Evolutionary conservation across 2,888 invertebrate species (phyloP).

Genomic region (Chaetogeoica ovagalla): DNA sequence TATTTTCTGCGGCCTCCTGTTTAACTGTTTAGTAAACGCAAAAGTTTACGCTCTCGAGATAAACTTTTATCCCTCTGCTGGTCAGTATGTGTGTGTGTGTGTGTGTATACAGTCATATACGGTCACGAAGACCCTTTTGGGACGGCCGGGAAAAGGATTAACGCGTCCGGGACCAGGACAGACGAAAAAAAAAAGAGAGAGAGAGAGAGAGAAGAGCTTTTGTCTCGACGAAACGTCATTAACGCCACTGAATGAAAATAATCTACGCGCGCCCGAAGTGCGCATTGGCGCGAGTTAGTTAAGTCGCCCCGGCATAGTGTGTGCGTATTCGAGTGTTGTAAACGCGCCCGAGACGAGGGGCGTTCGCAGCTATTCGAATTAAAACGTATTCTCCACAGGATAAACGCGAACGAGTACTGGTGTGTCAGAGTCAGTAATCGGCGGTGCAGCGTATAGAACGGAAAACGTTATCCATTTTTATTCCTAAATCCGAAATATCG

Average conservation of each 20-base stretch:
- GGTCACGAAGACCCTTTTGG: constrained; percentile 33
- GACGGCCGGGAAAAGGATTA: constrained; percentile 40
- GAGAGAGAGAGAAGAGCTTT: constrained; percentile 8
- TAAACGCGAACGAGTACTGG: no score
- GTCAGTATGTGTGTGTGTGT: not conserved
- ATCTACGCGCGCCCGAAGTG: constrained; percentile 19
- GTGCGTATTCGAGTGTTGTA: constrained; percentile 28
- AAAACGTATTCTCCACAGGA: not conserved
- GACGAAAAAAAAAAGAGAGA: not conserved
- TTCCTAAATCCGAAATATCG: no score
- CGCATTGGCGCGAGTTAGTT: constrained; percentile 1
- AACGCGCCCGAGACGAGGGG: constrained; percentile 24
- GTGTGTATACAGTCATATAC: no score
- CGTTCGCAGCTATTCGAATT: not conserved
- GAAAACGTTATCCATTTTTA: no score
- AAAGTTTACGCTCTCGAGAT: constrained; percentile 4
- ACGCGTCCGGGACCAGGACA: constrained; percentile 24
- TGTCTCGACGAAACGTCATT: constrained; percentile 51
- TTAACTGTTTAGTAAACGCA: constrained; percentile 12
- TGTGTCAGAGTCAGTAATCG: no score
- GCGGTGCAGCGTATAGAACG: no score
- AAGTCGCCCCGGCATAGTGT: constrained; percentile 17
- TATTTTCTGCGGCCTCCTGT: no score
- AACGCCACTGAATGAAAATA: constrained; percentile 41
- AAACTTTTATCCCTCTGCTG: constrained; percentile 23